A percentile compares a stretch with the other conserved stretches of the same genome.
These are phyloP conservation scores for Boloria selene DNA, from an alignment of 2,888 invertebrate species.

Conservation along the genomic window DNA sequence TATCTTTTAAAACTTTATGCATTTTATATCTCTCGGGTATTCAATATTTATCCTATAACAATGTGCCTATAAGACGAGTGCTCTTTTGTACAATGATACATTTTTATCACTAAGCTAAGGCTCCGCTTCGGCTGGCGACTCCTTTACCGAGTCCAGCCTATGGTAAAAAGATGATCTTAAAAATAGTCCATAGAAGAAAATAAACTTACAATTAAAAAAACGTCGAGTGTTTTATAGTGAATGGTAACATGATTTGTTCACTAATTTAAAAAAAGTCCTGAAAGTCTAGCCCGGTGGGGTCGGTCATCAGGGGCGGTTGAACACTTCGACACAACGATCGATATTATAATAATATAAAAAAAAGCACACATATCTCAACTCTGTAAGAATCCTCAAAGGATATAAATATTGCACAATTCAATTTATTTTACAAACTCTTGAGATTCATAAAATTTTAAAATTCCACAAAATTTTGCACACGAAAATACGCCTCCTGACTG, in stretches of 20 bases:
- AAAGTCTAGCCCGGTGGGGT: slow-evolving; percentile 20
- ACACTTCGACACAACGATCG: slow-evolving; percentile 34
- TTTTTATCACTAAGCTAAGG: slow-evolving; percentile 66
- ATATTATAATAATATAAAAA: slow-evolving; percentile 40
- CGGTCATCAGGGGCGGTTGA: slow-evolving; percentile 26
- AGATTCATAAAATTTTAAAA: slow-evolving; percentile 49
- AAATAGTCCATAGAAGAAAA: slow-evolving; percentile 58
- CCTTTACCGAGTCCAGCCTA: slow-evolving; percentile 43
- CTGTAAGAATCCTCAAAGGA: slow-evolving; percentile 39
- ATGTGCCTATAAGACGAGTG: slow-evolving; percentile 77
- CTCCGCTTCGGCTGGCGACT: slow-evolving; percentile 47
- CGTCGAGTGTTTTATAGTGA: slow-evolving; percentile 73
- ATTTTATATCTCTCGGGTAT: slow-evolving; percentile 74
- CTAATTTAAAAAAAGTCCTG: slow-evolving; percentile 50
- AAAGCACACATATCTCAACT: slow-evolving; percentile 43
- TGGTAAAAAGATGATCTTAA: slow-evolving; percentile 52
- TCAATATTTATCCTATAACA: slow-evolving; percentile 65
- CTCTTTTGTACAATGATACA: slow-evolving; percentile 76
- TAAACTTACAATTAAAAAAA: slow-evolving; percentile 69
- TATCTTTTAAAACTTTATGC: slow-evolving; percentile 76
- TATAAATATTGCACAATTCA: slow-evolving; percentile 46
- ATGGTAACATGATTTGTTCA: slow-evolving; percentile 80
- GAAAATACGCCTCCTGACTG: slow-evolving; percentile 25
- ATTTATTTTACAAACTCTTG: slow-evolving; percentile 46
- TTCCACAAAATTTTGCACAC: slow-evolving; percentile 33